A percentile compares a stretch with the other conserved stretches of the same genome.
Evolutionary conservation across 2,113 vertebrate species (phyloP).

Genomic region (Peromyscus californicus): DNA sequence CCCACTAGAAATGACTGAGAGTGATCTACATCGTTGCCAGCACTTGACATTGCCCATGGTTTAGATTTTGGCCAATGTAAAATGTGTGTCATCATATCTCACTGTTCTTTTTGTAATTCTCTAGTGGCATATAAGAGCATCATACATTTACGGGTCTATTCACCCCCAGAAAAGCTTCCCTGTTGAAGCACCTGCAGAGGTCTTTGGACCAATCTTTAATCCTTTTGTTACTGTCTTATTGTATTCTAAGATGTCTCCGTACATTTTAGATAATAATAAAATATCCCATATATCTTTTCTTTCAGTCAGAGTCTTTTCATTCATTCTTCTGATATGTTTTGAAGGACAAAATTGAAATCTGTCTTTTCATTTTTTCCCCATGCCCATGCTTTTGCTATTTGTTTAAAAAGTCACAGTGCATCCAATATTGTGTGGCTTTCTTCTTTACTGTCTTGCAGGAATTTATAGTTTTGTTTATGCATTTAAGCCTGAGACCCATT

Average conservation of each 20-base stretch:
- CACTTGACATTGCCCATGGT: neutral
- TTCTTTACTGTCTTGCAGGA: neutral
- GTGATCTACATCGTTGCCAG: too few species aligned
- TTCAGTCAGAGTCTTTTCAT: too few species aligned
- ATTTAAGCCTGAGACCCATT: neutral
- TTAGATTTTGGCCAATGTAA: neutral
- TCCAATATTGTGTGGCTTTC: neutral
- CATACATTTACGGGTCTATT: neutral
- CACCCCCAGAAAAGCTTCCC: neutral
- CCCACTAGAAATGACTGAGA: neutral
- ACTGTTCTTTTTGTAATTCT: neutral
- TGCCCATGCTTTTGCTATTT: neutral
- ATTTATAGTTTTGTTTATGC: neutral
- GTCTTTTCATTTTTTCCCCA: neutral
- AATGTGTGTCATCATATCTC: neutral
- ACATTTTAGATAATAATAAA: neutral
- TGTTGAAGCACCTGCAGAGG: neutral
- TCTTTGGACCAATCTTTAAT: neutral
- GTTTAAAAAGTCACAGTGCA: neutral
- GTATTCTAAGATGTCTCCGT: neutral
- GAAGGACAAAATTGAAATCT: neutral
- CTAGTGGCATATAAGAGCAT: neutral
- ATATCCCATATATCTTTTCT: neutral
- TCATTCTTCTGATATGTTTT: neutral
- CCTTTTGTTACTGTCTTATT: neutral